These are phyloP conservation scores for Taenaris catops DNA, from an alignment of 2,888 invertebrate species.

Conservation along the genomic window DNA sequence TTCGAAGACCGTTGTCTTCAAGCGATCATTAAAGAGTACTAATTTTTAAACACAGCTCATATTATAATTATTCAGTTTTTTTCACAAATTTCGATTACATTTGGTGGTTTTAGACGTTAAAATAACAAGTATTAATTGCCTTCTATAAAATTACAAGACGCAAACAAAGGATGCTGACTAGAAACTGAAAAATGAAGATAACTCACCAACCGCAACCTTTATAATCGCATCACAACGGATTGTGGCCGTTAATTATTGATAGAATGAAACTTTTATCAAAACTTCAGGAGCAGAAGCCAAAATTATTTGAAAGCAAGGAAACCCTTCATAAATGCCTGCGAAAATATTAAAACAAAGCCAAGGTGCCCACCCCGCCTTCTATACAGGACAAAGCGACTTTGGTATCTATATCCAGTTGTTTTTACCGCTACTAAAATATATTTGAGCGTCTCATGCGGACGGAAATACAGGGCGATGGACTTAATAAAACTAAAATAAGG, in stretches of 20 bases:
- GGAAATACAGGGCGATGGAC: no score
- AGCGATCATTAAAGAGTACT: no score
- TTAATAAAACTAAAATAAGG: no score
- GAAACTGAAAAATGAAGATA: slow-evolving; percentile 49
- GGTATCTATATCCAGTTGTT: slow-evolving; percentile 42
- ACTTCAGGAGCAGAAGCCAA: slow-evolving; percentile 78
- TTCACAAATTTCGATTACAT: no score
- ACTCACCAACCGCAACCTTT: slow-evolving; percentile 61
- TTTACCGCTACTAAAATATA: slow-evolving; percentile 16
- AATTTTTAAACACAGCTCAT: no score
- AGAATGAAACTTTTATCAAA: slow-evolving; percentile 80
- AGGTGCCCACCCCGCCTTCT: slow-evolving; percentile 69
- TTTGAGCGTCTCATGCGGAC: no score
- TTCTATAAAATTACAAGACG: slow-evolving; percentile 22
- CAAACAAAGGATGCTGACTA: slow-evolving; percentile 20
- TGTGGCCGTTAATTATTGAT: slow-evolving; percentile 78
- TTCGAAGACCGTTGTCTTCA: no score
- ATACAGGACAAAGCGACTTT: slow-evolving; percentile 54
- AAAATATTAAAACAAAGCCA: slow-evolving; percentile 80
- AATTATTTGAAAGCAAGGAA: slow-evolving; percentile 79
- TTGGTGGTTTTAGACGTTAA: slow-evolving; percentile 1
- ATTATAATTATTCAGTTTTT: no score
- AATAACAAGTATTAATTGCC: slow-evolving; percentile 5
- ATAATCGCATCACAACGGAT: slow-evolving; percentile 72
- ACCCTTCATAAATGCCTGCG: slow-evolving; percentile 79